Evolutionary conservation across 2,797 vertebrate genomes (phyloP).

Genomic region (Myotis pilosus): DNA sequence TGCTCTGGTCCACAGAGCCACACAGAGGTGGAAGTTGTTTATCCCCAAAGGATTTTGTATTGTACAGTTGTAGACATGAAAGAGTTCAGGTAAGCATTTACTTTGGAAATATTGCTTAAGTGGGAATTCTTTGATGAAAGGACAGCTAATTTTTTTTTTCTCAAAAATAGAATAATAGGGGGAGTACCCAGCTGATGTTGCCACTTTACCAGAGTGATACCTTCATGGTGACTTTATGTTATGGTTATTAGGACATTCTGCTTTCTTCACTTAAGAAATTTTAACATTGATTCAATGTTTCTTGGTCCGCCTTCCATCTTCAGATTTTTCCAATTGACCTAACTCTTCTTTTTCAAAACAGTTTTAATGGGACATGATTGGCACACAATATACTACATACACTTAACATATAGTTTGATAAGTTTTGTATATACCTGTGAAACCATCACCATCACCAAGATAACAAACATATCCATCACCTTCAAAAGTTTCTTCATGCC

Average conservation of each 20-base stretch:
- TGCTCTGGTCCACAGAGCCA: neutral
- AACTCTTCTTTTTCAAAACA: neutral
- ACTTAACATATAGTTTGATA: neutral
- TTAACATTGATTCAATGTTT: neutral
- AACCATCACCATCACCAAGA: neutral
- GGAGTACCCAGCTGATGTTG: neutral
- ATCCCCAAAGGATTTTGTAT: slow-evolving; percentile 34
- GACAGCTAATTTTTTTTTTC: neutral
- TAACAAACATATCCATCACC: neutral
- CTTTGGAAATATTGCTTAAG: slow-evolving; percentile 37
- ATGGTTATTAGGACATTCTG: neutral
- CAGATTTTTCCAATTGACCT: neutral
- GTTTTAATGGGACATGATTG: neutral
- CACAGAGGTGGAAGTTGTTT: slow-evolving; percentile 29
- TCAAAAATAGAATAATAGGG: slow-evolving; percentile 3
- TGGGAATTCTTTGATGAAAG: slow-evolving; percentile 34
- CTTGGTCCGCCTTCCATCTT: neutral
- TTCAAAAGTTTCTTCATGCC: neutral
- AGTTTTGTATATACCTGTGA: neutral
- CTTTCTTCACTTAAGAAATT: neutral
- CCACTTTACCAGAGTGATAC: slow-evolving; percentile 1
- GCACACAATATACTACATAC: neutral
- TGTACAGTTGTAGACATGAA: slow-evolving; percentile 43
- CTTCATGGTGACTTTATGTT: neutral
- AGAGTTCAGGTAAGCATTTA: neutral